Evolutionary conservation across 2,113 vertebrate species (phyloP), one percentile per base, ranked within the genome.

Genomic region (Pachyramphus minor): DNA sequence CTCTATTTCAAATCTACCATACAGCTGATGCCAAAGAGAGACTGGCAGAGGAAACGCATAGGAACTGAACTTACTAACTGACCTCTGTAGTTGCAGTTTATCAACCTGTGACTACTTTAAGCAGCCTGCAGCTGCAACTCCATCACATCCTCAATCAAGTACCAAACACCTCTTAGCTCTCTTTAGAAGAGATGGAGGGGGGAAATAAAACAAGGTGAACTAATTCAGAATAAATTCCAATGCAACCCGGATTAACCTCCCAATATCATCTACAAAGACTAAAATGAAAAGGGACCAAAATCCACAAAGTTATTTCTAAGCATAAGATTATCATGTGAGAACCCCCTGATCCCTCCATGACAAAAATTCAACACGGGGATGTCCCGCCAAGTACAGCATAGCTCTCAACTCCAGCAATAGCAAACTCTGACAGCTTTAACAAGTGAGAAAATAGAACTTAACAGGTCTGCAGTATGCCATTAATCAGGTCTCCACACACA

Each of bases 341-440:
- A 63, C 24, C 27, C 19, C 37, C 45, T 11, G 6, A 14, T 6
- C 16, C 35, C 47, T 42, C 13, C 44, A 72, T 10, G 1, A 53
- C 30, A 33, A 21, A 2, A 45, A 37, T 23, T 21, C 4, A 1
- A 24, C 44, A 15, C 0, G 0, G 24, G 9, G 23, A 25, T 0
- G 2, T 7, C 42, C 79, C n/a, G 16, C 7, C 9, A 44, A 30
- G 20, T 4, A 1, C 13, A 56, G 4, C 60, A 6, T 42, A 53
- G 74, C 37, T 69, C 77, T 39, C 77, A 42, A 4, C 6, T 17
- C 47, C 2, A 31, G 37, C 33, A 55, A 11, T 3, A 31, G 8
- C 55, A 27, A 53, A 19, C 56, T n/a, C 59, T 3, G 5, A 45
- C 42, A 41, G 28, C 64, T 28, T 63, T 22, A 44, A 44, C 20